Percentiles rank a stretch among this genome's conserved stretches.
These are phyloP conservation scores for Aphaenogaster rudis DNA, from an alignment of 1,140 invertebrate genomes.

Conservation along the genomic window DNA sequence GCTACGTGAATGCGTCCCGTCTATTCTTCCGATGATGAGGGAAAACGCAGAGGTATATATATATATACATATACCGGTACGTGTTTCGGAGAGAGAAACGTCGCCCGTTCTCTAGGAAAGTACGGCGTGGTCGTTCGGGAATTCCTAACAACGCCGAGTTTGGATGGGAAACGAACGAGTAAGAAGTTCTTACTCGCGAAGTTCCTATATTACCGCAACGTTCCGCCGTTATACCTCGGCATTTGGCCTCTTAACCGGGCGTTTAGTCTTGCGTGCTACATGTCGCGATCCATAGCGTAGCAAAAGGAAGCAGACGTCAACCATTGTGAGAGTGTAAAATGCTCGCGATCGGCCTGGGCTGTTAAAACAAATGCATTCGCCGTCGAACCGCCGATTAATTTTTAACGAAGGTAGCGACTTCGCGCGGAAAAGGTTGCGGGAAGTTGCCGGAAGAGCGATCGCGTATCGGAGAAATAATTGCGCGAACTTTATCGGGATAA, in stretches of 20 bases:
- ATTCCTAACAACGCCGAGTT: conserved; percentile 46
- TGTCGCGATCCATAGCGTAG: background rate
- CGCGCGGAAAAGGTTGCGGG: background rate
- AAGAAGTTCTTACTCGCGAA: conserved; percentile 46
- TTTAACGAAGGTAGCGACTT: conserved; percentile 13
- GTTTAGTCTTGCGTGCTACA: conserved; percentile 5
- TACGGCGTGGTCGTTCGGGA: conserved; percentile 31
- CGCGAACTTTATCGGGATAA: conserved; percentile 25
- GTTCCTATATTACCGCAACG: conserved; percentile 42
- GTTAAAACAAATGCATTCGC: conserved; percentile 4
- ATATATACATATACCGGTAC: background rate
- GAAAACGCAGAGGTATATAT: background rate
- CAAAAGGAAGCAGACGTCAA: background rate
- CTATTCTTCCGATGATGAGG: conserved; percentile 52
- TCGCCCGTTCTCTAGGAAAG: background rate
- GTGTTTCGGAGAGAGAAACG: conserved; percentile 29
- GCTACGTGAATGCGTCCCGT: conserved; percentile 42
- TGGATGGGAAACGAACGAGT: conserved; percentile 48
- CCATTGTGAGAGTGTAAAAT: background rate
- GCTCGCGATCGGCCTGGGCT: background rate
- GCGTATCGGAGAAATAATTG: conserved; percentile 38
- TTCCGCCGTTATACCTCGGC: background rate
- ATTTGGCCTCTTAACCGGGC: conserved; percentile 39
- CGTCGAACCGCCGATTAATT: conserved; percentile 8
- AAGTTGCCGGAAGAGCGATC: conserved; percentile 12